Evolutionary conservation across 2,888 invertebrate genomes (phyloP).

Genomic region (Rhorus exstirpatorius): DNA sequence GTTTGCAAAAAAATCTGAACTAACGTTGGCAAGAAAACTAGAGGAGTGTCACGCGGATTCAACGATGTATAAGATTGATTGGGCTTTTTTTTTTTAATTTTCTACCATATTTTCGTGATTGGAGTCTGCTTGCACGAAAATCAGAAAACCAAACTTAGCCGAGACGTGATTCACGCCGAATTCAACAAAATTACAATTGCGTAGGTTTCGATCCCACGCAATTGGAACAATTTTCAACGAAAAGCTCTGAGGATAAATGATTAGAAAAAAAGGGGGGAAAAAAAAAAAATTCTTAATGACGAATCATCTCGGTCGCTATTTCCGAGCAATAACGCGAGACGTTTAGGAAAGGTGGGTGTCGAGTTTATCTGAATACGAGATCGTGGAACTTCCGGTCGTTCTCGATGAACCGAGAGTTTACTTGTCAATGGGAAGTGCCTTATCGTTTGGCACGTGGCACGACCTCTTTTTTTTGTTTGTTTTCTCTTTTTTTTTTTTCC

Average conservation of each 20-base stretch:
- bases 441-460: slow-evolving; percentile 80
- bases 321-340: slow-evolving; percentile 39
- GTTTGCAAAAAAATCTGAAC: too few relatives aligned
- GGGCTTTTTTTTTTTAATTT: too few relatives aligned
- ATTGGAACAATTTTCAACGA: slow-evolving; percentile 14
- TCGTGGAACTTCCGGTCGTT: slow-evolving; percentile 81
- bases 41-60: too few relatives aligned
- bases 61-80: too few relatives aligned
- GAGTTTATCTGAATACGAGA: slow-evolving; percentile 80
- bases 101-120: too few relatives aligned
- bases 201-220: background rate
- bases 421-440: slow-evolving; percentile 85
- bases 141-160: too few relatives aligned
- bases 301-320: slow-evolving; percentile 46
- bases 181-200: background rate
- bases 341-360: slow-evolving; percentile 58
- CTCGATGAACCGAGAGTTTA: slow-evolving; percentile 75
- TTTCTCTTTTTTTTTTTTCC: slow-evolving; percentile 47
- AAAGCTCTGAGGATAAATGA: background rate
- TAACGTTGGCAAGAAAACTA: too few relatives aligned
- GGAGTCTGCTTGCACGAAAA: too few relatives aligned
- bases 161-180: too few relatives aligned
- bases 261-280: too few relatives aligned
- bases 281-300: slow-evolving; percentile 9
- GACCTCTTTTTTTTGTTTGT: slow-evolving; percentile 73